Evolutionary conservation across 1,140 invertebrate species (phyloP).

Genomic region (Asbolus verrucosus): DNA sequence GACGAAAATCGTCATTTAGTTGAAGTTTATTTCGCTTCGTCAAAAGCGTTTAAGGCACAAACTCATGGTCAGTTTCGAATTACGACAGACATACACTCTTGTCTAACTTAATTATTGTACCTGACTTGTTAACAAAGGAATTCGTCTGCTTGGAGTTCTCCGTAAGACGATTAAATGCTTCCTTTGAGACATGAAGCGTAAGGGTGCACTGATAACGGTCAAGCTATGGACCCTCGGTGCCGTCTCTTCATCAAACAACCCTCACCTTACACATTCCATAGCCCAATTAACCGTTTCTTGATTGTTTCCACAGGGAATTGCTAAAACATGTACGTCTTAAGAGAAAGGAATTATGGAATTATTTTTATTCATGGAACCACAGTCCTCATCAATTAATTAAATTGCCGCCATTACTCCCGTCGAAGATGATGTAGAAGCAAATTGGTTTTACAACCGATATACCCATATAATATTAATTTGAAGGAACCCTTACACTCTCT

Average conservation of each 20-base stretch:
- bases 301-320: slow-evolving; percentile 14
- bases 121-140: slow-evolving; percentile 40
- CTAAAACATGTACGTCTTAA: too few species aligned
- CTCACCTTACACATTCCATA: slow-evolving; percentile 28
- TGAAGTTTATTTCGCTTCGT: neutral
- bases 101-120: slow-evolving; percentile 24
- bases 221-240: slow-evolving; percentile 16
- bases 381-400: too few species aligned
- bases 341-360: too few species aligned
- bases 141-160: neutral
- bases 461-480: too few species aligned
- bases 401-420: too few species aligned
- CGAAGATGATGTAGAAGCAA: too few species aligned
- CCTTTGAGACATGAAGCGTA: slow-evolving; percentile 35
- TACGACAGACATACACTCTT: slow-evolving; percentile 2
- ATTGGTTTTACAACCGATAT: too few species aligned
- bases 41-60: slow-evolving; percentile 1
- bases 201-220: slow-evolving; percentile 30
- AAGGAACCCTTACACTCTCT: too few species aligned
- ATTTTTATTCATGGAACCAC: too few species aligned
- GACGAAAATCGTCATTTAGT: neutral
- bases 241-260: slow-evolving; percentile 34
- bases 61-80: slow-evolving; percentile 11
- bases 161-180: slow-evolving; percentile 35
- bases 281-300: slow-evolving; percentile 26